A percentile compares a stretch with the other conserved stretches of the same genome.
phyloP scores from a whole-genome alignment of 2,797 vertebrate species.

The Poecile montanus region DNA sequence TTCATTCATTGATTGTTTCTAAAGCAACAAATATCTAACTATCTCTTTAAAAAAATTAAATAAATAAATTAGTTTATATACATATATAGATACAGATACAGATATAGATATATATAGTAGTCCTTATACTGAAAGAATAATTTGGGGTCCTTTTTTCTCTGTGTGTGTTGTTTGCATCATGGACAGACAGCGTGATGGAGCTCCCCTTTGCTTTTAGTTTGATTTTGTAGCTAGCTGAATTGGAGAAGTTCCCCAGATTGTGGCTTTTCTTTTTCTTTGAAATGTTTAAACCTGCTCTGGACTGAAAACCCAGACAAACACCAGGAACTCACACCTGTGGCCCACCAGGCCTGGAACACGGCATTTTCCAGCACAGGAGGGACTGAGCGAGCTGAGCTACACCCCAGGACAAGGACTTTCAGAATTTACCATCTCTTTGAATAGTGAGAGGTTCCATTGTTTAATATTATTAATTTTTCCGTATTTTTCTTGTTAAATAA shows the following conservation, averaged over 20 bases:
- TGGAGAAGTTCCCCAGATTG: no score
- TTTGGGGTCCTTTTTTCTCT: not conserved
- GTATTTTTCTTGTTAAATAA: not conserved
- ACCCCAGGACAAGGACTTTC: accelerated
- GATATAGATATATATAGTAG: not conserved
- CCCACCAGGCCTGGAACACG: accelerated
- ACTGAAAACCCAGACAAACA: not conserved
- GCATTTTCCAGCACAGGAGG: accelerated
- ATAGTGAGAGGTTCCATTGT: not conserved
- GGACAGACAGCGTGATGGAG: no score
- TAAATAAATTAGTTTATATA: not conserved
- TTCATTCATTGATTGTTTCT: not conserved
- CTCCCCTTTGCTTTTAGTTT: no score
- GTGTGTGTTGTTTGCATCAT: accelerated
- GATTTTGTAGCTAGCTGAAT: not conserved
- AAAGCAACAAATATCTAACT: not conserved
- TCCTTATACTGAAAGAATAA: not conserved
- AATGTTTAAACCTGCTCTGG: not conserved
- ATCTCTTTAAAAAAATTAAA: not conserved
- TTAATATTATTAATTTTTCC: not conserved
- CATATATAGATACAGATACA: no score
- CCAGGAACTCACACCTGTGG: not conserved
- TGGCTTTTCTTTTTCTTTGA: not conserved
- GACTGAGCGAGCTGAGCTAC: accelerated
- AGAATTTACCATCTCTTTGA: not conserved